phyloP scores from a whole-genome alignment of 2,888 invertebrate species.

The Mechanitis messenoides region DNA sequence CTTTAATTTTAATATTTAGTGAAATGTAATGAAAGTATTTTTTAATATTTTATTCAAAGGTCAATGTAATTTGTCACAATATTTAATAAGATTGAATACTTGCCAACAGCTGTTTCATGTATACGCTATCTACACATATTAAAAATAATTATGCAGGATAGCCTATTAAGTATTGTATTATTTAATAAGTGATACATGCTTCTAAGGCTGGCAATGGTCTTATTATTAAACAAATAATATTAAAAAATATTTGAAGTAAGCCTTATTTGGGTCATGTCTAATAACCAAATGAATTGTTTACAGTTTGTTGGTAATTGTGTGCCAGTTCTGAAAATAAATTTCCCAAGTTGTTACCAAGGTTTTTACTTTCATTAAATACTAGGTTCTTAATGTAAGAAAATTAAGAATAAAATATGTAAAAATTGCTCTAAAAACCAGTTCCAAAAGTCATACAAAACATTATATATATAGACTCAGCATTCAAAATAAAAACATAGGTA shows the following conservation, averaged over 20 bases:
- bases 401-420: too few species aligned
- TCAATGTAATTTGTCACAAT: constrained; percentile 23
- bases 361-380: background rate
- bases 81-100: constrained; percentile 26
- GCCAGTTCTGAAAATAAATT: background rate
- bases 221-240: too few species aligned
- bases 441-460: too few species aligned
- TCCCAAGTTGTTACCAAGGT: background rate
- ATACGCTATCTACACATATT: too few species aligned
- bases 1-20: too few species aligned
- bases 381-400: too few species aligned
- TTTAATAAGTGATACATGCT: too few species aligned
- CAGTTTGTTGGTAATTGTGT: background rate
- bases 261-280: background rate
- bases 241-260: background rate
- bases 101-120: constrained; percentile 28
- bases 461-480: background rate
- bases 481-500: constrained; percentile 3
- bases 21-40: background rate
- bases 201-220: too few species aligned
- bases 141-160: too few species aligned
- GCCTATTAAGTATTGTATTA: too few species aligned
- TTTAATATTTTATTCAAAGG: constrained; percentile 21
- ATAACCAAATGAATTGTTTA: background rate
- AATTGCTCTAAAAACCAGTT: too few species aligned